Conservation (phyloP, 2,888 invertebrate species). For the Phymatocera aterrima region DNA sequence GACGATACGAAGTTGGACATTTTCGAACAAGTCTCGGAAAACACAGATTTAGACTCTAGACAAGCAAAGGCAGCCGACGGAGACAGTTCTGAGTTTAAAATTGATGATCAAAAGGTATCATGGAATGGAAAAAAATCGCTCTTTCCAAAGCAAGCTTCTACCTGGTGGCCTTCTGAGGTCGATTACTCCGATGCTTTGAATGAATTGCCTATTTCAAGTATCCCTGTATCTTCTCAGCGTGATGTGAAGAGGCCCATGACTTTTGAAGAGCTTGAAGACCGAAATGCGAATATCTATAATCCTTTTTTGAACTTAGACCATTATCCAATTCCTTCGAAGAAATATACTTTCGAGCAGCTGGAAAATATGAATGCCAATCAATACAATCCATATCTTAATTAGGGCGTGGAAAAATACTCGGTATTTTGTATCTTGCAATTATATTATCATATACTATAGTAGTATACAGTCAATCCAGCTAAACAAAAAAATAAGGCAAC, state of each 20-base stretch:
- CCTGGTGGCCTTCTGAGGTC: conserved; percentile 37
- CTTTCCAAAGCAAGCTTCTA: background rate
- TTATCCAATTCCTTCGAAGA: background rate
- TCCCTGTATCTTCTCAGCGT: background rate
- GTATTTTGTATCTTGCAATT: no score
- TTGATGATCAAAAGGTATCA: background rate
- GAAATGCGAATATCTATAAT: conserved; percentile 30
- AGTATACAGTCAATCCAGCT: background rate
- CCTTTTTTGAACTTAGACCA: conserved; percentile 4
- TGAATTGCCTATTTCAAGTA: background rate
- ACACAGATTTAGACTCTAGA: background rate
- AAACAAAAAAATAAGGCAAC: no score
- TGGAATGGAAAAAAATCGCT: background rate
- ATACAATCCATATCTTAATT: conserved; percentile 18
- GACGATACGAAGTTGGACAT: background rate
- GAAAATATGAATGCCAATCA: conserved; percentile 35
- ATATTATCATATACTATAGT: no score
- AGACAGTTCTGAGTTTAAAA: background rate
- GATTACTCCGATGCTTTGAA: conserved; percentile 4
- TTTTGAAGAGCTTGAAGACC: conserved; percentile 28
- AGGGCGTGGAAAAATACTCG: background rate
- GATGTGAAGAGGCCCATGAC: background rate
- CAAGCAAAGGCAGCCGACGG: background rate
- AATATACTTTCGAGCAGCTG: conserved; percentile 23
- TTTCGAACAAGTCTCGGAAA: background rate